Evolutionary conservation across 2,797 vertebrate species (phyloP), one percentile per base, ranked within the genome.

Genomic region (Urocyon cinereoargenteus): DNA sequence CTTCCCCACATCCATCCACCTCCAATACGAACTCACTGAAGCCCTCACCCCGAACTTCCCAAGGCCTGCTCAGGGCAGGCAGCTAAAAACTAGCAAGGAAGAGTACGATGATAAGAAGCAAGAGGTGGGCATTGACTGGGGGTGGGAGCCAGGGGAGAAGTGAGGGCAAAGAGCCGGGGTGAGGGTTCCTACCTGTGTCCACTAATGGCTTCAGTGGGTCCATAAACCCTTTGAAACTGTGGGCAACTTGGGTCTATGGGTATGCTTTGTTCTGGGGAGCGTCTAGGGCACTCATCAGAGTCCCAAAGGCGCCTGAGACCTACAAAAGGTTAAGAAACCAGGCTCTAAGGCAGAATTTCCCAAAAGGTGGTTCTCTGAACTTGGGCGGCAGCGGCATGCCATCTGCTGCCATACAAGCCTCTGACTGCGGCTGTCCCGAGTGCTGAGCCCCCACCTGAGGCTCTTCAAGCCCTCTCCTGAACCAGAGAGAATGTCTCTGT

Each of bases 331-430:
- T 82, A 95, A 96, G 81, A 96, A 95, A 88, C 5, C 85, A 45
- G 77, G 86, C 36, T 49, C 55, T 78, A 86, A 94, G 68, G 79
- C 31, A 68, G 55, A 87, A n/a, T 19, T 62, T 72, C 68, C 61
- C 22, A 4, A 24, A 88, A 77, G 6, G 18, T 1, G 11, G 57
- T 19, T 62, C 36, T 68, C 70, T 28, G 34, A 49, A 22, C 0
- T 1, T 0, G 1, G 53, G 55, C 0, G 0, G 53, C 57, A 0
- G 2, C 0, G 0, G 61, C 5, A 5, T 1, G 26, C 75, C 40
- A 45, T 86, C 86, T 26, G 64, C 51, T 13, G 79, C 28, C n/a
- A 1, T 4, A 4, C 24, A 16, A 40, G 82, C 55, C 62, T n/a
- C 36, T 6, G 19, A 24, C 1, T 7, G 8, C 0, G 0, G 40